These are phyloP conservation scores for Leptinotarsa defecta DNA, from an alignment of 1,140 invertebrate species.

Conservation along the genomic window DNA sequence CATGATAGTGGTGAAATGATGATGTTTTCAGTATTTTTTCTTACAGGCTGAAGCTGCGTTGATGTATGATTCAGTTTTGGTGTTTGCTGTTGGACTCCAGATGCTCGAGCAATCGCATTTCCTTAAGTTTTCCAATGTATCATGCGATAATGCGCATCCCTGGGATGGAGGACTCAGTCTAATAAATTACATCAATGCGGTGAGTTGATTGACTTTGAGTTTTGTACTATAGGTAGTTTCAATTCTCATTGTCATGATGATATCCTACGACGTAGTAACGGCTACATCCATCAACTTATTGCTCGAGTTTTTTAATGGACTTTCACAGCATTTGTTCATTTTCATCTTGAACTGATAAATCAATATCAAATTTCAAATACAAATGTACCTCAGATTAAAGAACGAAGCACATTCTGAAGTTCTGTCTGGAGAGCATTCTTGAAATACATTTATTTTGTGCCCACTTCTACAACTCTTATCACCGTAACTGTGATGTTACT, in stretches of 20 bases:
- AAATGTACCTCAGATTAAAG: too few relatives aligned
- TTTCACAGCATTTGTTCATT: background rate
- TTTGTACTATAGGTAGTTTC: too few relatives aligned
- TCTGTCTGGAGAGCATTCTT: too few relatives aligned
- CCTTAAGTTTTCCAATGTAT: conserved; percentile 68
- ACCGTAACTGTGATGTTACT: too few relatives aligned
- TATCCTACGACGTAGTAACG: background rate
- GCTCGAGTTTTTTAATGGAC: too few relatives aligned
- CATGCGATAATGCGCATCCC: conserved; percentile 72
- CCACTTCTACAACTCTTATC: too few relatives aligned
- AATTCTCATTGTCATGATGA: too few relatives aligned
- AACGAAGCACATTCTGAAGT: too few relatives aligned
- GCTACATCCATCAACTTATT: too few relatives aligned
- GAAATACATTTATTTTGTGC: too few relatives aligned
- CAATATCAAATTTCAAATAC: too few relatives aligned
- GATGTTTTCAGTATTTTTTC: conserved; percentile 25
- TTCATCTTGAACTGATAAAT: background rate
- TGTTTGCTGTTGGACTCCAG: conserved; percentile 73
- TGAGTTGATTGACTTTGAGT: conserved; percentile 55
- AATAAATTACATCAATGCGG: conserved; percentile 79
- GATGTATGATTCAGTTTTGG: conserved; percentile 79
- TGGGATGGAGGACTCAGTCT: conserved; percentile 81
- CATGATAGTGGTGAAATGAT: background rate
- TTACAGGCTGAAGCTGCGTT: conserved; percentile 76
- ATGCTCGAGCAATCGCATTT: conserved; percentile 69